Evolutionary conservation across 92 coral and sea anemone species (phyloP).

Genomic region (Porites lobata): DNA sequence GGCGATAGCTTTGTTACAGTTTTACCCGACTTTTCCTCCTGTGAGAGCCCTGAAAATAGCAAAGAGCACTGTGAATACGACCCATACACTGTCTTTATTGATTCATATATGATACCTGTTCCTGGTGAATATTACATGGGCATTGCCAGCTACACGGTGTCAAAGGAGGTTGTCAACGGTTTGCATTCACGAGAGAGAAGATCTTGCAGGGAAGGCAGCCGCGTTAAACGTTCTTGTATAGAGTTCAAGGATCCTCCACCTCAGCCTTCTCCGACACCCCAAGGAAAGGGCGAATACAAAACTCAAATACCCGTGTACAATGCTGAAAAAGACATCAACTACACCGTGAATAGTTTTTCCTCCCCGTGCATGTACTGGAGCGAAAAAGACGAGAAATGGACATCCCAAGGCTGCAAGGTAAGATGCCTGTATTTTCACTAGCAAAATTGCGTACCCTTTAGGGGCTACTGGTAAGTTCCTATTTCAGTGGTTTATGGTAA

Average conservation of each 20-base stretch:
- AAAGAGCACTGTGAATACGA: conserved; percentile 24
- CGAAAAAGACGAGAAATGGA: conserved; percentile 56
- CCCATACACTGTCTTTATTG: conserved; percentile 50
- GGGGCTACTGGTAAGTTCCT: too few species aligned
- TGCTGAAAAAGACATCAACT: conserved; percentile 41
- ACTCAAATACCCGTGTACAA: conserved; percentile 47
- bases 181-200: conserved; percentile 45
- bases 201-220: conserved; percentile 56
- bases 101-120: conserved; percentile 6
- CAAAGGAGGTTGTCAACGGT: not conserved
- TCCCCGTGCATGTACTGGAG: conserved; percentile 82
- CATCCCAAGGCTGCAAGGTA: conserved; percentile 74
- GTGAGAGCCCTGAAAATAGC: not conserved
- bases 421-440: not conserved
- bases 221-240: conserved; percentile 67
- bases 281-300: conserved; percentile 9
- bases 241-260: conserved; percentile 75
- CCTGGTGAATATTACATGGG: conserved; percentile 61
- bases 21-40: conserved; percentile 65
- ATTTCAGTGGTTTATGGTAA: too few species aligned
- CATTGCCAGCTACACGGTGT: not conserved
- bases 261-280: conserved; percentile 47
- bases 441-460: too few species aligned
- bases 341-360: conserved; percentile 48
- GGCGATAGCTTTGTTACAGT: conserved; percentile 25